phyloP scores from a whole-genome alignment of 2,888 invertebrate species.

The Chalcosyrphus nemorum region DNA sequence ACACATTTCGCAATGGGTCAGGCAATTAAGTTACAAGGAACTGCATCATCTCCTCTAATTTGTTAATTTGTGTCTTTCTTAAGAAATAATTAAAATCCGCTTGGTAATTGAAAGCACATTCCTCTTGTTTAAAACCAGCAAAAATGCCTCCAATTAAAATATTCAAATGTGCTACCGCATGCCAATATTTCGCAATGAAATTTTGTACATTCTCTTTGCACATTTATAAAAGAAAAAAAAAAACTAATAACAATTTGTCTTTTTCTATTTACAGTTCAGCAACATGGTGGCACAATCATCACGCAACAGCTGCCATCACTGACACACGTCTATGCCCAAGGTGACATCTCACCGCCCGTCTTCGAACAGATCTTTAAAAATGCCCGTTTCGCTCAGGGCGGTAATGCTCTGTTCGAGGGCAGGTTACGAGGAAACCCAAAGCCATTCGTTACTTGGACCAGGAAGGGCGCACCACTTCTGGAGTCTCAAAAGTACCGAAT shows the following conservation, averaged over 20 bases:
- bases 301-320: constrained; percentile 78
- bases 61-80: neutral
- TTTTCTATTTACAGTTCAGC: constrained; percentile 77
- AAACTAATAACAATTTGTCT: constrained; percentile 39
- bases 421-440: constrained; percentile 94
- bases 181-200: constrained; percentile 7
- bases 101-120: constrained; percentile 16
- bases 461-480: constrained; percentile 91
- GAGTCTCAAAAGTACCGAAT: constrained; percentile 94
- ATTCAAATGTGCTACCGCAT: neutral
- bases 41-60: neutral
- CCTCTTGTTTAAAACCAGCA: neutral
- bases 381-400: constrained; percentile 97
- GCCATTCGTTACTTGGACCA: constrained; percentile 95
- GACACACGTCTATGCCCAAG: constrained; percentile 84
- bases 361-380: constrained; percentile 98
- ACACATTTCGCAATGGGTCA: neutral
- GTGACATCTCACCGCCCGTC: constrained; percentile 94
- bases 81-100: neutral
- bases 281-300: constrained; percentile 77
- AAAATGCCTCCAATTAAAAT: constrained; percentile 17
- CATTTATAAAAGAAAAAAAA: neutral
- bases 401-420: constrained; percentile 96
- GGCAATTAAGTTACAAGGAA: constrained; percentile 10
- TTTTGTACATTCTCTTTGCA: neutral